phyloP scores from a whole-genome alignment of 2,113 vertebrate genomes.

The Hystrix cristata region DNA sequence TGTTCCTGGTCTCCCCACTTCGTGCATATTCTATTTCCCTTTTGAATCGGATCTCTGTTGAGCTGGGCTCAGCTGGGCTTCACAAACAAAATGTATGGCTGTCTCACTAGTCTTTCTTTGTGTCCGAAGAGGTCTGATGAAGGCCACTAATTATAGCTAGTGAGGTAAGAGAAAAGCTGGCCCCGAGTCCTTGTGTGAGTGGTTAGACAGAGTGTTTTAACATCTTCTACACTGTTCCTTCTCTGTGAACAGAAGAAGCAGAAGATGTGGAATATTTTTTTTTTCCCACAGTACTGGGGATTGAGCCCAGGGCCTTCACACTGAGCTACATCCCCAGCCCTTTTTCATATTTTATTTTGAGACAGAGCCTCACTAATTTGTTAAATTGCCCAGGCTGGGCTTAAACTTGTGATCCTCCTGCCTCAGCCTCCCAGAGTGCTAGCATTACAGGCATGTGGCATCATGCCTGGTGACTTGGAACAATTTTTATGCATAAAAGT shows the following conservation, averaged over 20 bases:
- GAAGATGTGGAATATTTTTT: not conserved
- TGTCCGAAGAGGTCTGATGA: slow-evolving; percentile 50
- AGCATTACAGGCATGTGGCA: not conserved
- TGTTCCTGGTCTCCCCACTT: slow-evolving; percentile 76
- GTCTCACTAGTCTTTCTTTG: slow-evolving; percentile 44
- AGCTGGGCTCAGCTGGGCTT: slow-evolving; percentile 77
- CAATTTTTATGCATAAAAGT: slow-evolving; percentile 36
- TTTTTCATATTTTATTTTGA: not conserved
- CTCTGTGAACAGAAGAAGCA: not conserved
- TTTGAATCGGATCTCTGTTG: slow-evolving; percentile 79
- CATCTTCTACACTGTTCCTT: slow-evolving; percentile 35
- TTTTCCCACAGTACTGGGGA: not conserved
- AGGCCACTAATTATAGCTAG: slow-evolving; percentile 36
- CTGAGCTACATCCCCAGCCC: not conserved
- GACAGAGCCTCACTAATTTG: not conserved
- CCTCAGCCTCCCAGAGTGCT: not conserved
- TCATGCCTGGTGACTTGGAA: not conserved
- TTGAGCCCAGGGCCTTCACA: not conserved
- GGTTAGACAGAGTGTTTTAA: slow-evolving; percentile 37
- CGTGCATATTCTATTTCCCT: slow-evolving; percentile 80
- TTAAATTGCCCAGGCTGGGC: not conserved
- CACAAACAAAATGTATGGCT: slow-evolving; percentile 72
- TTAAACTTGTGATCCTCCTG: not conserved
- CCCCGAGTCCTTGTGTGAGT: slow-evolving; percentile 21
- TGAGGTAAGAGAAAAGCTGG: slow-evolving; percentile 54